Base-by-base conservation (phyloP, 2,888 invertebrate genomes). In the Phengaris arion region DNA sequence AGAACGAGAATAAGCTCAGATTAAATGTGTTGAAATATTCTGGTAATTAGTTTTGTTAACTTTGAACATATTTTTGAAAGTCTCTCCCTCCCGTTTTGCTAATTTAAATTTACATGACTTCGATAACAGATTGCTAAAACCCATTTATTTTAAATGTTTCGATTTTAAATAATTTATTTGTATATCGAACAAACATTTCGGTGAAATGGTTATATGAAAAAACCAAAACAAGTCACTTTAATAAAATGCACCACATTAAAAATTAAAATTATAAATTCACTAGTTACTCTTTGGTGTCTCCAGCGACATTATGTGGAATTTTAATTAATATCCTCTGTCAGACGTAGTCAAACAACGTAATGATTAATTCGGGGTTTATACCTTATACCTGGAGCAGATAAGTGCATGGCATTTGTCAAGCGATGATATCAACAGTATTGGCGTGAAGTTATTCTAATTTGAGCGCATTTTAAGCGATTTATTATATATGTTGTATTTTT, bases 291-390 rank as follows among this genome's bases (percentile, higher is more conserved):
- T 35, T 87, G 90, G 89, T 88, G 90, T 90, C 87, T 85, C 81
- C 84, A 84, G 83, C 81, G 78, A 86, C 48, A 48, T 90, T 86
- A 88, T 84, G 85, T 80, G 91, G 92, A 91, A 93, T 92, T 86
- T 92, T 93, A 93, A 93, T 93, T 93, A 93, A 92, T 92, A 91
- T 92, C 89, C 85, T 85, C 89, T 92, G 93, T 93, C 91, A 90
- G 89, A 89, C 85, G 87, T 85, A 85, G 84, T 86, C 87, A 89
- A 89, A 91, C 89, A 90, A 89, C 85, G 83, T 86, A 87, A 89
- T 91, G 91, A 93, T 92, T 90, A 91, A 92, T 91, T 85, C 85
- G 85, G 82, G 85, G 85, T 85, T 86, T 85, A 81, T 85, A 81
- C 79, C 81, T 81, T 81, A 80, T 82, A 84, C 81, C 81, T 81